phyloP scores from a whole-genome alignment of 2,797 vertebrate genomes.

The Acanthurus tractus region DNA sequence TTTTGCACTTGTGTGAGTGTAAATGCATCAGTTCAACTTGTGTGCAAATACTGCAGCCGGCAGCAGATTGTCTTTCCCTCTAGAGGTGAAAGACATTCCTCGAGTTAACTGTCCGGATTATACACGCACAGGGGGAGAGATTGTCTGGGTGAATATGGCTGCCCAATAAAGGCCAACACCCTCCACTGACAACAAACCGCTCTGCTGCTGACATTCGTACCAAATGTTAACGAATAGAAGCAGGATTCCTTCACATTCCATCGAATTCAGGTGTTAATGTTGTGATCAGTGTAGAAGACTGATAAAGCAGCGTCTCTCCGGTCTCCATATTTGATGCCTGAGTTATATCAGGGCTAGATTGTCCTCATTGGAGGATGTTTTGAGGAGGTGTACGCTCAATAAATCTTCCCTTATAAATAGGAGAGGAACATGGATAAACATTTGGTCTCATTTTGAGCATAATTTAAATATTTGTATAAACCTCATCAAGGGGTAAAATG shows the following conservation, averaged over 20 bases:
- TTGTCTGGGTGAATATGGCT: constrained; percentile 64
- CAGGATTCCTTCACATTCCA: constrained; percentile 36
- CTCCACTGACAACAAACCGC: constrained; percentile 41
- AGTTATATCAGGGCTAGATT: constrained; percentile 34
- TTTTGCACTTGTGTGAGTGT: constrained; percentile 21
- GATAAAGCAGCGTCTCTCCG: constrained; percentile 25
- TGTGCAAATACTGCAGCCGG: constrained; percentile 19
- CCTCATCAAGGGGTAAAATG: constrained; percentile 54
- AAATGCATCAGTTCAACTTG: constrained; percentile 34
- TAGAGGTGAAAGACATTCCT: constrained; percentile 73
- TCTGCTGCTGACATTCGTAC: constrained; percentile 48
- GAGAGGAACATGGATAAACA: constrained; percentile 57
- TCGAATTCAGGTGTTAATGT: constrained; percentile 29
- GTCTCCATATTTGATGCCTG: constrained; percentile 50
- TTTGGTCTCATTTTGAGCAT: constrained; percentile 61
- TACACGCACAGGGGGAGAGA: constrained; percentile 74
- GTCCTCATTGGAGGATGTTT: constrained; percentile 69
- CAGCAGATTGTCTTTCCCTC: constrained; percentile 45
- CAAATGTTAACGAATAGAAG: constrained; percentile 10
- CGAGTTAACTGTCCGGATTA: constrained; percentile 73
- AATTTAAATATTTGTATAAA: constrained; percentile 73
- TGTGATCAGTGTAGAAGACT: constrained; percentile 26
- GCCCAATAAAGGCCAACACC: constrained; percentile 50
- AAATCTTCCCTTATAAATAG: constrained; percentile 68
- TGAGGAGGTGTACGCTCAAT: constrained; percentile 62